Evolutionary conservation across 2,797 vertebrate species (phyloP).

Genomic region (Rallus crepitans): DNA sequence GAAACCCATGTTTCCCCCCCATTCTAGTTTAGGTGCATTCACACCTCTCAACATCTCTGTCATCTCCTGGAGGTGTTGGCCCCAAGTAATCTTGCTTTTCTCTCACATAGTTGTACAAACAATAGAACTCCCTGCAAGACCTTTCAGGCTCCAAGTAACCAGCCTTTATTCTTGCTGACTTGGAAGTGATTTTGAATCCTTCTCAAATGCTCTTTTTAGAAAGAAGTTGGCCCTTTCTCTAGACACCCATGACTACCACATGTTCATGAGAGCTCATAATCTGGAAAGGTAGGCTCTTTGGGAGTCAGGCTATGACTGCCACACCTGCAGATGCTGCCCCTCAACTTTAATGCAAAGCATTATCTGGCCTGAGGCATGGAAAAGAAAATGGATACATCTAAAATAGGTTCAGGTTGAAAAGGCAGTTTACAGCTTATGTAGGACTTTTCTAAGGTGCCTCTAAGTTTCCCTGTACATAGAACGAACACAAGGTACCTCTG

Average conservation of each 20-base stretch:
- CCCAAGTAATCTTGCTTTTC: background rate
- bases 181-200: background rate
- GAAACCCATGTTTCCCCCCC: background rate
- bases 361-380: background rate
- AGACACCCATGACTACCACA: background rate
- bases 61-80: background rate
- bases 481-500: background rate
- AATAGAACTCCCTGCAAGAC: background rate
- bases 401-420: background rate
- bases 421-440: accelerated
- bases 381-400: background rate
- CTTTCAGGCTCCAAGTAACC: background rate
- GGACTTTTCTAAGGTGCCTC: background rate
- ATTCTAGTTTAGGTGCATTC: background rate
- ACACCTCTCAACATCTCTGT: background rate
- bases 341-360: background rate
- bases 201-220: background rate
- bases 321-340: background rate
- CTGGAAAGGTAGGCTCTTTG: background rate
- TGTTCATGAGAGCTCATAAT: background rate
- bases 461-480: background rate
- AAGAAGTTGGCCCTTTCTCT: background rate
- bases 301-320: background rate
- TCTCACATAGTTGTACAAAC: background rate
- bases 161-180: background rate